phyloP scores from a whole-genome alignment of 2,888 invertebrate species.

The Seira musarum region DNA sequence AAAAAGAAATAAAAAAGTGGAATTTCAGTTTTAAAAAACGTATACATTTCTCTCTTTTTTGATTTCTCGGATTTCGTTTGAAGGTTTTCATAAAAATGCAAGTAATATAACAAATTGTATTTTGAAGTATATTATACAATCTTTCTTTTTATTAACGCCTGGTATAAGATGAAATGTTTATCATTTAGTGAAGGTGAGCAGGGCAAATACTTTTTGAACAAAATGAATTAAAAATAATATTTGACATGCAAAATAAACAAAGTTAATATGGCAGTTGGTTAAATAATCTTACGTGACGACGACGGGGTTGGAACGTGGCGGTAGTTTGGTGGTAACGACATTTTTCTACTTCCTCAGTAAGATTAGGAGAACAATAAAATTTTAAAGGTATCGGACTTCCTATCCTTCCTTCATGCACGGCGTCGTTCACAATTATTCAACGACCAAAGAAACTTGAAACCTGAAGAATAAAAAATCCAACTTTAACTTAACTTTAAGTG shows the following conservation, averaged over 20 bases:
- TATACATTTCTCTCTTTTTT: too few relatives aligned
- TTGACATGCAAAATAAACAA: too few relatives aligned
- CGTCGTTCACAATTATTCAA: not conserved
- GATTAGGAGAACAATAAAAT: not conserved
- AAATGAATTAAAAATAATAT: too few relatives aligned
- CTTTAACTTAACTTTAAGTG: not conserved
- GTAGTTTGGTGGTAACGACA: constrained; percentile 88
- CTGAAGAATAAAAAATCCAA: not conserved
- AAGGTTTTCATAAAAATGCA: not conserved
- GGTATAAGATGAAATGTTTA: not conserved
- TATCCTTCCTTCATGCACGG: not conserved
- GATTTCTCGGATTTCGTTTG: not conserved
- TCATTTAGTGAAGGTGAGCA: not conserved
- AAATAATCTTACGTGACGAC: constrained; percentile 76
- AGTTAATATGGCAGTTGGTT: not conserved
- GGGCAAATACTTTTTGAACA: too few relatives aligned
- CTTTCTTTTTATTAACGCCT: not conserved
- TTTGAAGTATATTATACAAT: not conserved
- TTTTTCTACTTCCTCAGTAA: constrained; percentile 71
- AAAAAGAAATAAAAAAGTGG: too few relatives aligned
- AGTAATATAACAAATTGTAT: not conserved
- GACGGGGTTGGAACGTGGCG: constrained; percentile 86
- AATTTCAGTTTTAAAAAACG: not conserved
- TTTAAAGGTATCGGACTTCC: not conserved
- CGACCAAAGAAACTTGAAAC: not conserved